Conservation (phyloP, 2,888 invertebrate genomes). For the Oligia fasciuncula region DNA sequence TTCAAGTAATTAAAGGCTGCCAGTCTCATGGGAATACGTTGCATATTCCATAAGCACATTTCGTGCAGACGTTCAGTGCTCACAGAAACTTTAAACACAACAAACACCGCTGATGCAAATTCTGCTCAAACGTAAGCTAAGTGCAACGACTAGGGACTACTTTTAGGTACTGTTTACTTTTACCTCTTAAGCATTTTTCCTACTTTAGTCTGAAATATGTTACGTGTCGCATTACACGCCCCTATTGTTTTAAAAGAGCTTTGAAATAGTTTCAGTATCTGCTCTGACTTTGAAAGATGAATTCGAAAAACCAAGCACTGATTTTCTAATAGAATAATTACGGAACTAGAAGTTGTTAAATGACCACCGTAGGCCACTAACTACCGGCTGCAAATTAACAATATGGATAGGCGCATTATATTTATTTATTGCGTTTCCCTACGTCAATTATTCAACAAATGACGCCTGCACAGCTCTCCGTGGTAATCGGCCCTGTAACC, state of each 20-base stretch:
- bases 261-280: constrained; percentile 2
- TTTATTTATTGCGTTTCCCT: constrained; percentile 65
- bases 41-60: constrained; percentile 78
- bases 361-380: constrained; percentile 17
- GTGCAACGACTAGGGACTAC: constrained; percentile 67
- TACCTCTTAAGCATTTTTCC: constrained; percentile 45
- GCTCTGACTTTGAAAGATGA: background rate
- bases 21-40: constrained; percentile 68
- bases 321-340: constrained; percentile 24
- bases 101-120: constrained; percentile 75
- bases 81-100: constrained; percentile 73
- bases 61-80: constrained; percentile 64
- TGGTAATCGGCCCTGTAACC: constrained; percentile 73
- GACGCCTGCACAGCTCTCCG: constrained; percentile 74
- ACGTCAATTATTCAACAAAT: constrained; percentile 72
- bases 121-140: constrained; percentile 74
- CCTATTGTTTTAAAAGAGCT: constrained; percentile 15
- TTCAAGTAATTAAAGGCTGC: constrained; percentile 62
- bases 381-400: constrained; percentile 24
- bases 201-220: constrained; percentile 28
- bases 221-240: constrained; percentile 27
- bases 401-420: constrained; percentile 44
- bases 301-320: background rate
- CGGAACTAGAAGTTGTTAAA: constrained; percentile 11
- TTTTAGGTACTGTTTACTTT: constrained; percentile 65